Base-by-base conservation (phyloP, 2,888 invertebrate genomes). In the Himalopsyche kuldschensis region DNA sequence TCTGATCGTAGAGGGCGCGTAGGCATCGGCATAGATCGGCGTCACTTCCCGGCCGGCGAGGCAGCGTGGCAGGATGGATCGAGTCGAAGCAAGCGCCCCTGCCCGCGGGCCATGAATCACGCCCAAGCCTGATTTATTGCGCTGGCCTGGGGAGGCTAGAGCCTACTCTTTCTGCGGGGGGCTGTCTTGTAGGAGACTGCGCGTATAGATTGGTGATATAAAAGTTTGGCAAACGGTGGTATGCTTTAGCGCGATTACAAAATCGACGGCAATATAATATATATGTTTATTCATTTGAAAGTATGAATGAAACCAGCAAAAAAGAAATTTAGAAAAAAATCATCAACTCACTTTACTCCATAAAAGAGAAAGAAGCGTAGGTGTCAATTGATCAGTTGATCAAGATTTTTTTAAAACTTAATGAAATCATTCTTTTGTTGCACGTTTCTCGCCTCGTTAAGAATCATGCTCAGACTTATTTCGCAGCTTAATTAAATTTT, bases 51-150 rank as follows among this genome's bases (percentile, higher is more conserved):
- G 83, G n/a, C 20, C 76, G 17, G 79, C 75, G 41, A 55, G 35
- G 48, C 47, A 32, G 76, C 46, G 76, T 20, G 76, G 78, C 78
- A 79, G 63, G 85, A 84, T 84, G 79, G 85, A 84, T 85, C 83
- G 81, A 75, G 83, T 69, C 75, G 35, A 69, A 32, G 80, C 81
- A 48, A 41, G 82, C 83, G 81, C 82, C 83, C 83, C 79, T 55
- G 82, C 77, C 85, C 81, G 84, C 82, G 84, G 84, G 80, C 48
- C 85, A 86, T 85, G 85, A 86, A 86, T 86, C 86, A 86, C 85
- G 85, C 84, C 84, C 82, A 83, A 81, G 84, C 82, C 84, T 85
- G 86, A 86, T 86, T 86, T 86, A 86, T 46, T 31, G 77, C 85
- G 84, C 78, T 46, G 55, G 55, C 75, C 84, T 81, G 79, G 79